These are phyloP conservation scores for Camelus bactrianus DNA, from an alignment of 2,113 vertebrate genomes.

Conservation along the genomic window DNA sequence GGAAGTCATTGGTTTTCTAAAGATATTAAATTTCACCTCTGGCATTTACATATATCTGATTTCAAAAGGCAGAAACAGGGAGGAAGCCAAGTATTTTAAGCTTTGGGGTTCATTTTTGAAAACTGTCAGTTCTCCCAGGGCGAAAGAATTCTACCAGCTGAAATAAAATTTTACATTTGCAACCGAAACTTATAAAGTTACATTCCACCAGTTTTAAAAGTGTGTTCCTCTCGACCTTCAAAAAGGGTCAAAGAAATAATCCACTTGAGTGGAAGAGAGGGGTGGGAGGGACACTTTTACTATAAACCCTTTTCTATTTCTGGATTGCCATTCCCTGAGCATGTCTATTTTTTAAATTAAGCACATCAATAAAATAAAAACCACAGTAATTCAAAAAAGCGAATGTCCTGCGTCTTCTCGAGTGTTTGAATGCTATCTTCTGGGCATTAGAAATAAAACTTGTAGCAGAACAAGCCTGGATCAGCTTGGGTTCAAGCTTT, in stretches of 20 bases:
- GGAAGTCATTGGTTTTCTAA: constrained; percentile 64
- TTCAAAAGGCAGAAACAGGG: constrained; percentile 58
- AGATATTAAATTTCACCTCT: constrained; percentile 61
- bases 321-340: neutral
- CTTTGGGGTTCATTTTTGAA: constrained; percentile 20
- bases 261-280: neutral
- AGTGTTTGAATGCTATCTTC: neutral
- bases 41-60: constrained; percentile 36
- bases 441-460: neutral
- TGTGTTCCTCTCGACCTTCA: neutral
- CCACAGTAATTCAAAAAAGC: neutral
- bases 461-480: neutral
- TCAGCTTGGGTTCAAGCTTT: neutral
- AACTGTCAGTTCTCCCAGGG: neutral
- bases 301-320: neutral
- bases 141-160: constrained; percentile 63
- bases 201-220: constrained; percentile 53
- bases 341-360: constrained; percentile 54
- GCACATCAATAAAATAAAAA: constrained; percentile 27
- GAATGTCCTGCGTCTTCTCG: neutral
- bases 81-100: constrained; percentile 59
- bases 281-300: neutral
- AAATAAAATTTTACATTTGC: constrained; percentile 55
- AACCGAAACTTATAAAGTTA: constrained; percentile 52
- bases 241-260: neutral